Conservation (phyloP, 2,888 invertebrate species). For the Cinara cedri region DNA sequence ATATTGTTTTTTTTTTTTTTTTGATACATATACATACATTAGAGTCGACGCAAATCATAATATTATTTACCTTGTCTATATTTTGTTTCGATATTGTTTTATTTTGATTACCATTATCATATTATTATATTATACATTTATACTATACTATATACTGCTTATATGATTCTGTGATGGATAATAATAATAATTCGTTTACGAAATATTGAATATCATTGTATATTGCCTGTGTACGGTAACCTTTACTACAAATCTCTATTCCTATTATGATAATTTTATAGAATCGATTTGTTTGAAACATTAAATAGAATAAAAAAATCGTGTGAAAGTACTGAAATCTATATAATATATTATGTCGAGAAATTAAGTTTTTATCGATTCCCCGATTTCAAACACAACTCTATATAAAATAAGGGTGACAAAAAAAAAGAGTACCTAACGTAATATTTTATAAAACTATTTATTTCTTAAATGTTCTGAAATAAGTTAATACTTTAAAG, state of each 20-base stretch:
- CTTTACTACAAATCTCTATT: no score
- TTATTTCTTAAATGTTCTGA: no score
- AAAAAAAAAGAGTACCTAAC: no score
- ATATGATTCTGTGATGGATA: conserved; percentile 17
- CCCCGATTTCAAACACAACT: no score
- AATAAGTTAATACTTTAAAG: no score
- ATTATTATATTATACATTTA: not conserved
- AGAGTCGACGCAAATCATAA: conserved; percentile 5
- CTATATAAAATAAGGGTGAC: no score
- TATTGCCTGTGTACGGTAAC: conserved; percentile 2
- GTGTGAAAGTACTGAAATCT: conserved; percentile 15
- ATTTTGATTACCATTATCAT: conserved; percentile 10
- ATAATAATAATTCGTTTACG: conserved; percentile 9
- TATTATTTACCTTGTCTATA: not conserved
- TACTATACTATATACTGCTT: not conserved
- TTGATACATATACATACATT: conserved; percentile 9
- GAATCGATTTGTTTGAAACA: conserved; percentile 14
- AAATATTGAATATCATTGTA: not conserved
- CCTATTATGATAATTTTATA: conserved; percentile 7
- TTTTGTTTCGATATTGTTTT: conserved; percentile 4
- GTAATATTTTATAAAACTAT: no score
- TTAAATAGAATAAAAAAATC: conserved; percentile 25
- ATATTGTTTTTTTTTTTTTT: conserved; percentile 9
- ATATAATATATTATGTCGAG: no score
- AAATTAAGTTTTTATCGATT: no score